Percentiles rank a stretch among this genome's conserved stretches.
Evolutionary conservation across 2,113 vertebrate species (phyloP).

Genomic region (Macaca fascicularis): T2T-MFA8v1.1 NC_088377.1:85158001-85158500

Average conservation of each 20-base stretch:
- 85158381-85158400: background rate
- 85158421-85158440: background rate
- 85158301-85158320: background rate
- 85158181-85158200: background rate
- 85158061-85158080: background rate
- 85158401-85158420: background rate
- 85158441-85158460: accelerated
- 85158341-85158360: background rate
- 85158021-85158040: background rate
- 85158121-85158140: background rate
- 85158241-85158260: background rate
- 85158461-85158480: background rate
- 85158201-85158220: background rate
- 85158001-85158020: background rate
- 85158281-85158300: too few relatives aligned
- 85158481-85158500: too few relatives aligned
- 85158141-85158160: background rate
- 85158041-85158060: background rate
- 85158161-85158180: background rate
- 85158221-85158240: background rate
- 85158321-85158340: background rate
- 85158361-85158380: background rate
- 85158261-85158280: background rate
- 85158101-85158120: too few relatives aligned
- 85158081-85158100: background rate